Evolutionary conservation across 1,140 invertebrate species (phyloP), one percentile per base, ranked within the genome.

Genomic region (Galleria mellonella): DNA sequence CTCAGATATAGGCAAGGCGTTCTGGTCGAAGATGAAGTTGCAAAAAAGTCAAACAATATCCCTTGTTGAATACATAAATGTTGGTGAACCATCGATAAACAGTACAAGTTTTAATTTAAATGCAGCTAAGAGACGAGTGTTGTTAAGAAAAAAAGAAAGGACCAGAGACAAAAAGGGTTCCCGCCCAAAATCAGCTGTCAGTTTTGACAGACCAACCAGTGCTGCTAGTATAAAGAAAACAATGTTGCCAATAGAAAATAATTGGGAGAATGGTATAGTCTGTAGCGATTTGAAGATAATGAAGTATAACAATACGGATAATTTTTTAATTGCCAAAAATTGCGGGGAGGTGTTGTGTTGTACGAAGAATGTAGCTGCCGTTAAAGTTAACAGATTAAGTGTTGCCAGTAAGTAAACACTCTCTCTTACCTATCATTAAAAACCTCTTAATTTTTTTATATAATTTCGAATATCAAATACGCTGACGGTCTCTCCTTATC

Each of bases 11-110:
- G 81, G 78, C 1, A 79, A 78, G 59, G 70, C 81, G 0, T 77
- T 59, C 39, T 83, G 78, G 73, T 81, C 83, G 0, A 83, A 73
- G 63, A 55, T 77, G 29, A 73, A 62, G 46, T 41, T 86, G 7
- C 70, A 83, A 47, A 77, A 70, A 50, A 55, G 32, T 27, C 76
- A 83, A 55, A 66, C 53, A 0, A 65, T 84, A 2, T 33, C 56
- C 35, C 35, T 86, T 10, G 39, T 36, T 9, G 57, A 82, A 2
- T 48, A 70, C 41, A 49, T 73, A 12, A 55, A 65, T 28, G 13
- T 47, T 1, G 37, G 48, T 15, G 23, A 53, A 37, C 12, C 35
- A 12, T 28, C 30, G 14, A 33, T 47, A 9, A 50, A 10, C 4
- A 37, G 58, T 50, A 47, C 44, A 9, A 42, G 46, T 49, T 84